Evolutionary conservation across 2,113 vertebrate species (phyloP).

Genomic region (Platysteira castanea): DNA sequence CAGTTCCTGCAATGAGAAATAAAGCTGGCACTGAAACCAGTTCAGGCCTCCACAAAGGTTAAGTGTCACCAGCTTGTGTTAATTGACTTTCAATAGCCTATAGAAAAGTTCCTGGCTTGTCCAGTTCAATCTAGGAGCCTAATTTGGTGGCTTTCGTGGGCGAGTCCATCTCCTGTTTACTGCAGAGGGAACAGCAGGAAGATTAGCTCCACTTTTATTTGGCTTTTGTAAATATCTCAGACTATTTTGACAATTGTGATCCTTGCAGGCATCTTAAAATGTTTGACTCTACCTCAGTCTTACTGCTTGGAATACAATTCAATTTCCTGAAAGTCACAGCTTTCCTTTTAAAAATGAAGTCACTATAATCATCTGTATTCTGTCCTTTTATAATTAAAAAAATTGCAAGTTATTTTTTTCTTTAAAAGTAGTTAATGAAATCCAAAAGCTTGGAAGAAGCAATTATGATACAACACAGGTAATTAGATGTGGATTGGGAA

Average conservation of each 20-base stretch:
- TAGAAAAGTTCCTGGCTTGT: not conserved
- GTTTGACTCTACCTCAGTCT: not conserved
- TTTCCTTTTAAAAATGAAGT: not conserved
- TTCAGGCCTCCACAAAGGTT: not conserved
- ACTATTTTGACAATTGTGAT: not conserved
- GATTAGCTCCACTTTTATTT: not conserved
- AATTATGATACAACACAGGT: not conserved
- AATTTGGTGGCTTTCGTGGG: not conserved
- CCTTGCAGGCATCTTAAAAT: not conserved
- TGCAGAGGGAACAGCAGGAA: not conserved
- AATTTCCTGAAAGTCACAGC: not conserved
- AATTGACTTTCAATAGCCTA: not conserved
- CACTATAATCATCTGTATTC: not conserved
- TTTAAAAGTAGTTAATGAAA: conserved; percentile 27
- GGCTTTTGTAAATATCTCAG: not conserved
- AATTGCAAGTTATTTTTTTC: not conserved
- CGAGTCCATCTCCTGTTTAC: not conserved
- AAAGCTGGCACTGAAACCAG: not conserved
- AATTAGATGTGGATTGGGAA: conserved; percentile 20
- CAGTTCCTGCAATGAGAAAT: not conserved
- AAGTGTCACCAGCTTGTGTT: not conserved
- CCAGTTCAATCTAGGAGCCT: not conserved
- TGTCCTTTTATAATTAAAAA: not conserved
- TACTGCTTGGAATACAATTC: not conserved
- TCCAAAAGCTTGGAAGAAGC: conserved; percentile 9